Evolutionary conservation across 2,113 vertebrate genomes (phyloP), one percentile per base, ranked within the genome.

Genomic region (Diadophis punctatus): DNA sequence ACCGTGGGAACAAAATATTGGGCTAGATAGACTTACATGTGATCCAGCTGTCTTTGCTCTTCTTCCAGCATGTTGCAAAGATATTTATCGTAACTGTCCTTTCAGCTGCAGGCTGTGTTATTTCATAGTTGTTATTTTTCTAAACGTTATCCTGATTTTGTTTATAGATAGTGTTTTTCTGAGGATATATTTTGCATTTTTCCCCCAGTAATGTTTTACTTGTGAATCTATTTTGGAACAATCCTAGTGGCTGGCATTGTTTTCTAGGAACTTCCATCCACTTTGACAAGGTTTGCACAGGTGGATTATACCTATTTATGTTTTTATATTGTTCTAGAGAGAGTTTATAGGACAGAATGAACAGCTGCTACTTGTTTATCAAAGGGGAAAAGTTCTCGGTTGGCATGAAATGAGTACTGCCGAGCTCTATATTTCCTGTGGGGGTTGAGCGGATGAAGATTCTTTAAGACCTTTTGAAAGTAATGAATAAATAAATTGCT

Each of bases 91-190:
- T 68, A 52, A 12, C 60, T 86, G 0, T 58, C 94, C 2, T 53
- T 18, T 93, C 60, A 91, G 91, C 55, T 91, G 18, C 46, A 16
- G 93, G 85, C 52, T 95, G 60, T 89, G 43, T 88, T 63, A 80
- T n/a, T 27, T 87, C 91, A 92, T 51, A 88, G 56, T 68, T 88
- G 46, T 58, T 92, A 30, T 60, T 68, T 92, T 55, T 92, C 87
- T 92, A 92, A 92, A 92, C 53, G 30, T 92, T 84, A 90, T 60
- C 53, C 18, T 43, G 11, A 51, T 22, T 48, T 49, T 92, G 43
- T 14, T 90, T 90, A 39, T 0, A 90, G 0, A 0, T 20, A 10
- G 11, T 10, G 84, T 49, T 68, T 58, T 48, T 51, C 12, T n/a
- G 48, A 89, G 1, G 1, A 3, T 56, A 49, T 89, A 88, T 58